Evolutionary conservation across 2,888 invertebrate genomes (phyloP).

Genomic region (Mythimna albipuncta): DNA sequence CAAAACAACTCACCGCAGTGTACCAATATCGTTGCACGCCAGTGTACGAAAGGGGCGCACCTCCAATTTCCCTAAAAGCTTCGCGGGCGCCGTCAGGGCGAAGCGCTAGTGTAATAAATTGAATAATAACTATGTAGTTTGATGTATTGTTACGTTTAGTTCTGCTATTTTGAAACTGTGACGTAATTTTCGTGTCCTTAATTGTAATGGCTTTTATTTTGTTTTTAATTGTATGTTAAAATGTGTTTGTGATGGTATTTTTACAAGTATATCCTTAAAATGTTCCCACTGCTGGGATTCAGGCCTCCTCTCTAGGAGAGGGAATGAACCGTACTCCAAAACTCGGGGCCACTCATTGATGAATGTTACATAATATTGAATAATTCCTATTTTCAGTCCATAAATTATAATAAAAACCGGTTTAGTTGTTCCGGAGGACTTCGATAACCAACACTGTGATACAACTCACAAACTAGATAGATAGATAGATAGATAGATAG

Average conservation of each 20-base stretch:
- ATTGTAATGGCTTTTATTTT: background rate
- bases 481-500: too few species aligned
- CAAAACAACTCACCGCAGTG: conserved; percentile 29
- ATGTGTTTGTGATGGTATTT: background rate
- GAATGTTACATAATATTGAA: too few species aligned
- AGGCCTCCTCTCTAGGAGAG: too few species aligned
- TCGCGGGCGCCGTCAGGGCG: conserved; percentile 42
- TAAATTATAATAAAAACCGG: too few species aligned
- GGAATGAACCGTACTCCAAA: too few species aligned
- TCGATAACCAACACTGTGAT: too few species aligned
- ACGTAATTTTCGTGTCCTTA: conserved; percentile 18
- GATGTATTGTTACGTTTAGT: conserved; percentile 53
- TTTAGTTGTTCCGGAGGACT: too few species aligned
- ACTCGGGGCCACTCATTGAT: too few species aligned
- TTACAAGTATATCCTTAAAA: too few species aligned
- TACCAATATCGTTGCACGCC: conserved; percentile 35
- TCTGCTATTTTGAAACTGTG: conserved; percentile 16
- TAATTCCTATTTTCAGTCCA: too few species aligned
- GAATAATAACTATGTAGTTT: conserved; percentile 57
- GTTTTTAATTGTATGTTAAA: background rate
- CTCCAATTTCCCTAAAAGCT: conserved; percentile 66
- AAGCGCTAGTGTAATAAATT: conserved; percentile 61
- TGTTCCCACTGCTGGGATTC: too few species aligned
- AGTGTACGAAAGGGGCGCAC: conserved; percentile 59
- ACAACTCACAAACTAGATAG: too few species aligned